Evolutionary conservation across 2,113 vertebrate species (phyloP), one percentile per base, ranked within the genome.

Genomic region (Pelecanus crispus): DNA sequence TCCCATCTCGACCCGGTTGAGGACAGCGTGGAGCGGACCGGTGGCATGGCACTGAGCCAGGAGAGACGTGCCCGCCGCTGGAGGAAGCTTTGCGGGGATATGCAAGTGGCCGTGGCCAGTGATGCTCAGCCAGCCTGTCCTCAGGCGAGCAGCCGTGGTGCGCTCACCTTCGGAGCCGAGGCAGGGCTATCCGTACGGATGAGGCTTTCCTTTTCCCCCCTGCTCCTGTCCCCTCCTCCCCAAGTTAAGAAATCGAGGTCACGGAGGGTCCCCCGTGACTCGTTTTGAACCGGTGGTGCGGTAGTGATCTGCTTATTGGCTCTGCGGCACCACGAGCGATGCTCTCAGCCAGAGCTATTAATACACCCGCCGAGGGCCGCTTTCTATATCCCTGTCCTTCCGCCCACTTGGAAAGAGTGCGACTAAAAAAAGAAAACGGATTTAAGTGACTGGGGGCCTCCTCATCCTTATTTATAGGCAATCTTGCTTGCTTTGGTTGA

Each of bases 161-260:
- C 45, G 8, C 77, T 90, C n/a, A 0, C 38, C 79, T 21, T 19
- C 3, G 6, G 89, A 72, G 90, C 88, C 20, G 56, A 50, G 93
- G 74, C 44, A 8, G 40, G 94, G 94, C 95, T 92, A n/a, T 77
- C 89, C 70, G 50, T 58, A 68, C 0, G 12, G 87, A 38, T 25
- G 90, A 88, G 83, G 84, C 65, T 66, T 49, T 22, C 72, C 86
- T 92, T 90, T 66, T 56, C 62, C 50, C 47, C 44, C 14, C 29
- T 44, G 62, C 88, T 80, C 62, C 58, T 31, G 7, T 88, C 74
- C 86, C 86, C 93, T n/a, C 93, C 94, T 86, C 88, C 92, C 93
- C 73, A 97, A 95, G 94, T 90, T 95, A 74, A 72, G 97, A 78
- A 97, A 96, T 96, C 8, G 97, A 97, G 97, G 96, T 96, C 97